phyloP scores from a whole-genome alignment of 2,113 vertebrate genomes.

The Toxotes jaculatrix region DNA sequence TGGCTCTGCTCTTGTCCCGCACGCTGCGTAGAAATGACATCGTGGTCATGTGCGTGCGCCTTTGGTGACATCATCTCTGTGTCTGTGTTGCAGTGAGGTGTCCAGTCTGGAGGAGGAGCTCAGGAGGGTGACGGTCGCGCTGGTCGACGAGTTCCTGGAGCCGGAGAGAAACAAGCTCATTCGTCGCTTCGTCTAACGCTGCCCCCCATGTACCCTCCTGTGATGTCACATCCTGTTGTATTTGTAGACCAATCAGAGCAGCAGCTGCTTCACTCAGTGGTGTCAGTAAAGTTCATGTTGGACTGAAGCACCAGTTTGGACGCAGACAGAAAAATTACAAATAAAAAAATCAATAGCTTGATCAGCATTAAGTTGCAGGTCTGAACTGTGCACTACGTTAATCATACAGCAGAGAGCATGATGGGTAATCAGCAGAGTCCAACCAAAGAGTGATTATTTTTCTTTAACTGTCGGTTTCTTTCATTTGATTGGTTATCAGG shows the following conservation, averaged over 20 bases:
- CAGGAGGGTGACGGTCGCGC: conserved; percentile 81
- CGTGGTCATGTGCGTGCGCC: background rate
- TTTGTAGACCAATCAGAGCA: conserved; percentile 6
- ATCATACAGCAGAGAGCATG: conserved; percentile 4
- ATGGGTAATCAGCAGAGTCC: conserved; percentile 15
- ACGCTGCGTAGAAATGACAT: background rate
- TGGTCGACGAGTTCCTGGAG: conserved; percentile 91
- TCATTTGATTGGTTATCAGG: background rate
- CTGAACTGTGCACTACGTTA: background rate
- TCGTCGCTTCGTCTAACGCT: conserved; percentile 84
- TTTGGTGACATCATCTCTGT: background rate
- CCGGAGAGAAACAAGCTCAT: conserved; percentile 90
- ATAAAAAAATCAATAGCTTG: background rate
- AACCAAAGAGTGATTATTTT: background rate
- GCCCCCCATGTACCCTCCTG: background rate
- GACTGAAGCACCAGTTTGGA: background rate
- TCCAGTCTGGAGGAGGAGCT: conserved; percentile 87
- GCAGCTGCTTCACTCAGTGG: background rate
- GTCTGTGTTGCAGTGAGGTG: conserved; percentile 82
- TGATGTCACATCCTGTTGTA: conserved; percentile 34
- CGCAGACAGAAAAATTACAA: background rate
- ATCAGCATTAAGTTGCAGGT: background rate
- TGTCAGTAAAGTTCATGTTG: background rate
- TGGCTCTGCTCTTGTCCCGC: no score
- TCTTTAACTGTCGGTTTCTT: background rate